phyloP scores from a whole-genome alignment of 1,140 invertebrate species.

The Zaprionus camerounensis region DNA sequence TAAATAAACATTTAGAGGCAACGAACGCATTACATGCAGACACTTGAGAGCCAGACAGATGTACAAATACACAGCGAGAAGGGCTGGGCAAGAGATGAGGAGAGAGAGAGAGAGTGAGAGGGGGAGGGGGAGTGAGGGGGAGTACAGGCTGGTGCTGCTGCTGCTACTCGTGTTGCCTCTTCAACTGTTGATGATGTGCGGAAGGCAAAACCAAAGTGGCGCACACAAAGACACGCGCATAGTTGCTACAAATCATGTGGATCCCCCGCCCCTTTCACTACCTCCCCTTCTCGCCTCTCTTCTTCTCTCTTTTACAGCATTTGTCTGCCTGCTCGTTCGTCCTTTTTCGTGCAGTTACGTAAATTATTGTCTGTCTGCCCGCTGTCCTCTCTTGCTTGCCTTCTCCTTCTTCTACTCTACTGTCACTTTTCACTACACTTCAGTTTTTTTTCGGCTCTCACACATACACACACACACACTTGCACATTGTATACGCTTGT shows the following conservation, averaged over 20 bases:
- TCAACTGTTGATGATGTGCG: conserved; percentile 62
- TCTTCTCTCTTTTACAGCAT: conserved; percentile 15
- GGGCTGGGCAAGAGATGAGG: background rate
- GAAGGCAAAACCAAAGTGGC: conserved; percentile 59
- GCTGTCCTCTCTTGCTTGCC: conserved; percentile 32
- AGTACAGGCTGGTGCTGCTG: conserved; percentile 24
- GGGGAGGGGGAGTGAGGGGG: background rate
- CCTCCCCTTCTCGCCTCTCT: background rate
- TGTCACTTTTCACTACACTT: conserved; percentile 75
- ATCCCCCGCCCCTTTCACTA: conserved; percentile 16
- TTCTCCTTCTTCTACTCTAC: conserved; percentile 15
- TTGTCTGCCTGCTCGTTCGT: conserved; percentile 38
- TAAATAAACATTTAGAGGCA: conserved; percentile 72
- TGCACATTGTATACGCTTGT: conserved; percentile 29
- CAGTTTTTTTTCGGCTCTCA: conserved; percentile 46
- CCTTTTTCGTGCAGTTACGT: conserved; percentile 72
- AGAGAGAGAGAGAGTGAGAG: background rate
- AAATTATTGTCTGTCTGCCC: conserved; percentile 78
- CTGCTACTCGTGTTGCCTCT: conserved; percentile 30
- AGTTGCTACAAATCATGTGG: conserved; percentile 62
- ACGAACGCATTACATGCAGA: conserved; percentile 59
- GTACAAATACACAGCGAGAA: conserved; percentile 51
- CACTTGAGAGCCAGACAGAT: conserved; percentile 68
- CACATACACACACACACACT: conserved; percentile 21
- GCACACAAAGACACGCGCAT: conserved; percentile 46